Evolutionary conservation across 2,797 vertebrate species (phyloP).

Genomic region (Limosa lapponica): DNA sequence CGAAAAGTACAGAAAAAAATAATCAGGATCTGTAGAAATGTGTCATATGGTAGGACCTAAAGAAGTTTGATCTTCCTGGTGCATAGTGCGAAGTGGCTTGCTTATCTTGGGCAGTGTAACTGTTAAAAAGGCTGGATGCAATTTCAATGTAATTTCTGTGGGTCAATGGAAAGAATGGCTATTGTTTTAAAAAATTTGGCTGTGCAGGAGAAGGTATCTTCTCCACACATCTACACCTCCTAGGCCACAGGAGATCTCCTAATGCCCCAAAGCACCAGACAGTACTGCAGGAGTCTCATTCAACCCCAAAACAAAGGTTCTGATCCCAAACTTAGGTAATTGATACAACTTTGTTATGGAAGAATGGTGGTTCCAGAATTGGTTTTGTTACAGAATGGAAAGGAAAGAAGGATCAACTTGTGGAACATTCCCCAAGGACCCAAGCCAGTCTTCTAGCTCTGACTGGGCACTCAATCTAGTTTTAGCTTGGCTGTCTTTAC

Average conservation of each 20-base stretch:
- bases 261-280: background rate
- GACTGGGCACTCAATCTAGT: background rate
- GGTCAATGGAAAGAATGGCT: background rate
- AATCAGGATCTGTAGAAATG: background rate
- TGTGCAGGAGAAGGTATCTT: background rate
- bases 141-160: background rate
- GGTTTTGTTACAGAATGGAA: background rate
- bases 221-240: background rate
- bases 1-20: background rate
- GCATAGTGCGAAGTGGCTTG: background rate
- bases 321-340: background rate
- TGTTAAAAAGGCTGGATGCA: background rate
- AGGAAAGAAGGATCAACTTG: background rate
- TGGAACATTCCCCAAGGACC: background rate
- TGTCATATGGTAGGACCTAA: background rate
- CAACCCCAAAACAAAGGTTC: background rate
- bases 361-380: background rate
- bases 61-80: background rate
- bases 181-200: background rate
- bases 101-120: background rate
- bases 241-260: background rate
- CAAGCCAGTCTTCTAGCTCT: background rate
- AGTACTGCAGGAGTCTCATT: background rate
- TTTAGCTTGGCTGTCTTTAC: background rate
- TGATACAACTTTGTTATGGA: background rate